These are phyloP conservation scores for Lytechinus variegatus DNA, from an alignment of 35 echinoderm and acorn worm species.

Conservation along the genomic window DNA sequence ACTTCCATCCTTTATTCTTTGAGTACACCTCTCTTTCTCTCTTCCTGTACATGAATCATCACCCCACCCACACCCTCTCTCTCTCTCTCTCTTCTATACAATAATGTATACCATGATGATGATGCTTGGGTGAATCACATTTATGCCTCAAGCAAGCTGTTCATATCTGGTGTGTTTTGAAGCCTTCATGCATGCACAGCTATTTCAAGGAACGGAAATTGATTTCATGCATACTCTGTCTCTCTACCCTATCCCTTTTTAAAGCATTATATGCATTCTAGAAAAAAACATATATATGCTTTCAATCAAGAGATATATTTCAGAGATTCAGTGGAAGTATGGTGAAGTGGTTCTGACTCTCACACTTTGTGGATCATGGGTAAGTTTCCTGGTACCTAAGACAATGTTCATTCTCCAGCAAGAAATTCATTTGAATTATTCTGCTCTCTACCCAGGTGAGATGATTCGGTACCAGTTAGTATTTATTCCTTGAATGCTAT, in stretches of 20 bases:
- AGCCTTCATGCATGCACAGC: neutral
- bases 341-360: too few relatives aligned
- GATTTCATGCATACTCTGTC: neutral
- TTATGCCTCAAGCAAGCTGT: neutral
- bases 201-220: neutral
- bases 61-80: neutral
- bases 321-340: neutral
- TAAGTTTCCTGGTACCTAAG: too few relatives aligned
- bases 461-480: too few relatives aligned
- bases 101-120: neutral
- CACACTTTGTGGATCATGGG: too few relatives aligned
- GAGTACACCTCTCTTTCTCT: neutral
- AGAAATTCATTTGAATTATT: too few relatives aligned
- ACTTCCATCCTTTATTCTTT: neutral
- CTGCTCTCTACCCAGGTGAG: too few relatives aligned
- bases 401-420: too few relatives aligned
- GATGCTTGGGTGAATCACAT: slow-evolving; percentile 1
- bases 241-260: neutral
- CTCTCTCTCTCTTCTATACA: neutral
- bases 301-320: neutral
- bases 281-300: neutral
- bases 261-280: neutral
- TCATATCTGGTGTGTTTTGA: neutral
- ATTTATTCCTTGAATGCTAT: too few relatives aligned
- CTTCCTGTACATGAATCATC: neutral